phyloP scores from a whole-genome alignment of 2,113 vertebrate genomes.

The Pantherophis guttatus region DNA sequence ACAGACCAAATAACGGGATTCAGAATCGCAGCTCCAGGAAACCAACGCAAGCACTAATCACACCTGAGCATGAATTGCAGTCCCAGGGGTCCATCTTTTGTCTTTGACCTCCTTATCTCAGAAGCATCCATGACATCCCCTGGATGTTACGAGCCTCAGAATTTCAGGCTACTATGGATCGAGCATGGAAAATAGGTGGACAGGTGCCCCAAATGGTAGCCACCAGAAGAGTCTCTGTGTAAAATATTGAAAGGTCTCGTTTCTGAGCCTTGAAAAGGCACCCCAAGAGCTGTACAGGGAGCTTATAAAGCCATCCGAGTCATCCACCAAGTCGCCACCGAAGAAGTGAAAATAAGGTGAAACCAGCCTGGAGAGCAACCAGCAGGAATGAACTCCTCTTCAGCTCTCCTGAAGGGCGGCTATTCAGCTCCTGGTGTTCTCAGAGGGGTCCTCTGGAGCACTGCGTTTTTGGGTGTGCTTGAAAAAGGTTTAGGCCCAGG shows the following conservation, averaged over 20 bases:
- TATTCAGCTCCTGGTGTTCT: background rate
- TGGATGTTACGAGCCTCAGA: background rate
- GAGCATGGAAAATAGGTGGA: background rate
- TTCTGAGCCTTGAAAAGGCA: background rate
- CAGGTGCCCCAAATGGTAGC: background rate
- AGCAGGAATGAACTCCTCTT: background rate
- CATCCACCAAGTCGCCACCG: background rate
- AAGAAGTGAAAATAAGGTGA: background rate
- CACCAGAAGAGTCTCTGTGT: background rate
- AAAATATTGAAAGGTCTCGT: background rate
- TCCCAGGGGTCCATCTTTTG: background rate
- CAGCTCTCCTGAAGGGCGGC: background rate
- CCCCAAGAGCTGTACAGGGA: background rate
- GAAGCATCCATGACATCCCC: accelerated
- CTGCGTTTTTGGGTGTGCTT: background rate
- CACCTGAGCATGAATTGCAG: background rate
- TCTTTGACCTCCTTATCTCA: background rate
- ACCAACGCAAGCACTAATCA: background rate
- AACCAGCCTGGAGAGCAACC: background rate
- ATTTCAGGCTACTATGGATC: background rate
- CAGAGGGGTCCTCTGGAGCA: background rate
- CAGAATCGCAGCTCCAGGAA: background rate
- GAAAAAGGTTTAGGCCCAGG: background rate
- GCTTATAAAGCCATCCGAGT: background rate
- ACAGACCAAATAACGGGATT: background rate